Evolutionary conservation across 2,888 invertebrate species (phyloP), one percentile per base, ranked within the genome.

Genomic region (Lacanobia oleracea): DNA sequence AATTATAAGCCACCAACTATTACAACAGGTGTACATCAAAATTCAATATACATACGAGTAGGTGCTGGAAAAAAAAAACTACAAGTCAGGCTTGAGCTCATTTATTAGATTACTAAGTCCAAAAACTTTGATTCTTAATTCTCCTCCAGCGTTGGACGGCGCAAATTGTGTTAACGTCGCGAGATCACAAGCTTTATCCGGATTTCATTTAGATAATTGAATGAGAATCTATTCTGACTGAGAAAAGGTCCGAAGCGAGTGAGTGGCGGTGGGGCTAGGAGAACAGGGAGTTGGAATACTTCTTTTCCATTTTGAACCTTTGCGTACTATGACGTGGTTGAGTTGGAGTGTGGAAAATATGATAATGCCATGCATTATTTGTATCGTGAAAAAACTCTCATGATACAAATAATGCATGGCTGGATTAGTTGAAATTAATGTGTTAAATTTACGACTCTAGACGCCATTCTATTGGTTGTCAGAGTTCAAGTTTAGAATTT

Each of bases 201-300:
- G 93, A 94, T 95, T 95, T 94, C 93, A 94, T 95, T 95, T 93
- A 94, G 94, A 94, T 95, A 95, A 95, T 95, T 95, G 94, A 95
- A 95, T 95, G 93, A 95, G 93, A 92, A 93, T 94, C 93, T 94
- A 93, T 93, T 94, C 92, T 92, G 91, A 89, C 92, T 92, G 91
- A 91, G 93, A 92, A 94, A 94, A 93, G 94, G 93, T 91, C 91
- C 90, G 84, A 83, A 79, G 83, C 87, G 87, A 86, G 88, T 87
- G 83, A 83, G 83, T 72, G 53, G 69, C 73, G 81, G 72, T 75
- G 80, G 68, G 89, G 93, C 92, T 77, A 89, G n/a, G 57, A 86
- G 83, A 79, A 14, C 1, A 18, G 86, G 80, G 84, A 8, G 40
- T 69, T 45, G 45, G 4, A 14, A 45, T 45, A 45, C 0, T 2